These are phyloP conservation scores for Calliphora vicina DNA, from an alignment of 1,140 invertebrate species.

Conservation along the genomic window DNA sequence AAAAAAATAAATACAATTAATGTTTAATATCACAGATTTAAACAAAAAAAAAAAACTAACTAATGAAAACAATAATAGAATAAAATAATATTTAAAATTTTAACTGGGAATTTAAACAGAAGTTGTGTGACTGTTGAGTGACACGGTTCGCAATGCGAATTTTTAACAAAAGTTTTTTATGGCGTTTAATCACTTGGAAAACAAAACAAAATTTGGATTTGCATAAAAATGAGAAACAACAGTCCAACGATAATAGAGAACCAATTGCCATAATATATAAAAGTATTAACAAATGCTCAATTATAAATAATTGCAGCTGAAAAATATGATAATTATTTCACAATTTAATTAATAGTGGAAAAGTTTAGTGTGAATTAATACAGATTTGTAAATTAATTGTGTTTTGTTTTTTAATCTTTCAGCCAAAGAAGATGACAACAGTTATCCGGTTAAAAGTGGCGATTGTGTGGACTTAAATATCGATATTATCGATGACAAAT, in stretches of 20 bases:
- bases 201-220: neutral
- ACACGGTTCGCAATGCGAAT: neutral
- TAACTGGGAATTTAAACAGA: neutral
- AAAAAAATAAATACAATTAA: neutral
- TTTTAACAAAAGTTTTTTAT: neutral
- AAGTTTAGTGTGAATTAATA: no score
- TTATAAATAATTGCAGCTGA: neutral
- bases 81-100: neutral
- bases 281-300: neutral
- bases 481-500: slow-evolving; percentile 40
- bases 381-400: neutral
- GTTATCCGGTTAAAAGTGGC: slow-evolving; percentile 51
- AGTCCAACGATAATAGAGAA: neutral
- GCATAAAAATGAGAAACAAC: neutral
- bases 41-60: neutral
- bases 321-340: neutral
- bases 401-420: neutral
- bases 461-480: slow-evolving; percentile 20
- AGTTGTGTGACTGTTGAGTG: neutral
- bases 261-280: neutral
- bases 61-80: neutral
- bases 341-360: neutral
- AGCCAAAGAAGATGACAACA: slow-evolving; percentile 47
- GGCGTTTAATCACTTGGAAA: neutral
- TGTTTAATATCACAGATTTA: neutral